phyloP scores from a whole-genome alignment of 2,113 vertebrate genomes.

The Galbula dea region DNA sequence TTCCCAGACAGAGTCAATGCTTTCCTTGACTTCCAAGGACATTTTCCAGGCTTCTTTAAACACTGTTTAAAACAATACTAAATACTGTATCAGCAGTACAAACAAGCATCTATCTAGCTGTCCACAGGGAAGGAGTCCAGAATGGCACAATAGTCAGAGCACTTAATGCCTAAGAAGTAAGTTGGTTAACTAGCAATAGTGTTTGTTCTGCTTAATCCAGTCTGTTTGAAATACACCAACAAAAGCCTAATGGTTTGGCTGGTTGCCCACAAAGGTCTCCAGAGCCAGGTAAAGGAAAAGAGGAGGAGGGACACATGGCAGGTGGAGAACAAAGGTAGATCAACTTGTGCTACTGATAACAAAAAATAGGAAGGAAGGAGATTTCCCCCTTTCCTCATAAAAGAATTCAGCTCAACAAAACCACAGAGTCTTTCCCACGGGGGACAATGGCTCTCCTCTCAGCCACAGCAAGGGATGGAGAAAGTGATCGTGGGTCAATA shows the following conservation, averaged over 20 bases:
- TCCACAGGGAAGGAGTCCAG: background rate
- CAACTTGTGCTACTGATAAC: background rate
- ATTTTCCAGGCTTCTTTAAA: background rate
- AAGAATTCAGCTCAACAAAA: background rate
- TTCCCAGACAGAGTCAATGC: background rate
- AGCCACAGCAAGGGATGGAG: background rate
- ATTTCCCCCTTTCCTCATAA: background rate
- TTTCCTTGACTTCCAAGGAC: background rate
- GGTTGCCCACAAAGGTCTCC: background rate
- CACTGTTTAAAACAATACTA: background rate
- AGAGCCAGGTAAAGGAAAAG: slow-evolving; percentile 42
- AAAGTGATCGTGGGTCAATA: background rate
- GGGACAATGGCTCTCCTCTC: background rate
- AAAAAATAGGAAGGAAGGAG: slow-evolving; percentile 49
- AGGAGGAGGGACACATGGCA: background rate
- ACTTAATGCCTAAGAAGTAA: slow-evolving; percentile 28
- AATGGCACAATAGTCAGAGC: slow-evolving; percentile 26
- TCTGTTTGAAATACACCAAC: background rate
- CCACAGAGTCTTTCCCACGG: slow-evolving; percentile 26
- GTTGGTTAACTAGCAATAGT: background rate
- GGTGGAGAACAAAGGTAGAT: slow-evolving; percentile 40
- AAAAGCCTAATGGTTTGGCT: background rate
- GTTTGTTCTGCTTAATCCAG: slow-evolving; percentile 26
- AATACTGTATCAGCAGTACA: no score
- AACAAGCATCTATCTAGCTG: background rate